Base-by-base conservation (phyloP, 2,113 vertebrate genomes). In the Athene cunicularia region DNA sequence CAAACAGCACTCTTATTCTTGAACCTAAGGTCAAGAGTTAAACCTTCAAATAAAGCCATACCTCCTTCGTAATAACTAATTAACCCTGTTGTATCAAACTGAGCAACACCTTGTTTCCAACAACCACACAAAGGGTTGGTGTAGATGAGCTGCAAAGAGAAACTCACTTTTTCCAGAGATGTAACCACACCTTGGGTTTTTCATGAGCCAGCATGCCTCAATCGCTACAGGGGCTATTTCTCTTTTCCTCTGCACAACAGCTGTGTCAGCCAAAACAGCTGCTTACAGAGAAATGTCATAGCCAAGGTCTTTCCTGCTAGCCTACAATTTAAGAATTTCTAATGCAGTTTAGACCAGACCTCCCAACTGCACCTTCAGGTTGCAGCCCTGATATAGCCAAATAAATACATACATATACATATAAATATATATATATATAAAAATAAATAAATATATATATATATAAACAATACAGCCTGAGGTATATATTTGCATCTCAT, bases 191-290 rank as follows among this genome's bases (percentile, higher is more conserved):
- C 45, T 70, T 0, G 0, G 9, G 26, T 41, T 37, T 59, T 22
- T 56, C 6, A 0, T 0, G 0, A 70, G 35, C 79, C 71, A 58
- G 49, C 8, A 12, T 23, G 11, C 19, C 49, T 50, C n/a, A 33
- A 8, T 28, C 4, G 1, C 63, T 64, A 21, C 45, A 37, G 21
- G 30, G 35, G 50, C 30, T 39, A 52, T 7, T 66, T 47, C 71
- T 70, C 41, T 37, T 41, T 90, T 74, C 58, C 72, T 90, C 49
- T 21, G 52, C 35, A 94, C 30, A 26, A 32, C n/a, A 37, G 53
- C 35, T 17, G 2, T 4, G 8, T n/a, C 82, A 55, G 68, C 92
- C 77, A 66, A 83, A 84, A 23, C 0, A 71, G 27, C 21, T 79
- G 50, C 64, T 93, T 37, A 63, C 0, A 9, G 32, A 73, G 76